Conservation (phyloP, 2,113 vertebrate genomes). For the Lampris incognitus region DNA sequence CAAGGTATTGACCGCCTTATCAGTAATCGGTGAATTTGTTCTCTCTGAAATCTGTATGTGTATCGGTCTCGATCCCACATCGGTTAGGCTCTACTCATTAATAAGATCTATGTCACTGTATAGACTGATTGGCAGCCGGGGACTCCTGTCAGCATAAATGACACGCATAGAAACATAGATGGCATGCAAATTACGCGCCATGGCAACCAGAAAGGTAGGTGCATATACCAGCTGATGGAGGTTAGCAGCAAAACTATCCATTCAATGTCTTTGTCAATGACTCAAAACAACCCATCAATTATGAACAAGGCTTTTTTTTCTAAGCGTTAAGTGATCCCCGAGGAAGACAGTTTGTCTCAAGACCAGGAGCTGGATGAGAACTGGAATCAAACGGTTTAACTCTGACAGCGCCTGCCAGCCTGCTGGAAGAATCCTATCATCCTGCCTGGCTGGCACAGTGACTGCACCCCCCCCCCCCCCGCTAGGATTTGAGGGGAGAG, state of each 20-base stretch:
- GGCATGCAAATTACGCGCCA: background rate
- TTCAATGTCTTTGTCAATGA: background rate
- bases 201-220: background rate
- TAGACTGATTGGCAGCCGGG: background rate
- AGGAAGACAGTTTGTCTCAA: conserved; percentile 4
- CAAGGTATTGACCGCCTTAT: too few species aligned
- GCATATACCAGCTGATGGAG: background rate
- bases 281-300: conserved; percentile 1
- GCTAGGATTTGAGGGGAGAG: background rate
- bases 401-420: background rate
- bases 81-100: too few species aligned
- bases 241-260: background rate
- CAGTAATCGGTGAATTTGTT: too few species aligned
- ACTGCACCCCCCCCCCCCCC: background rate
- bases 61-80: too few species aligned
- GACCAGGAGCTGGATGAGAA: background rate
- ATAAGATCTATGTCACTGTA: background rate
- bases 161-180: background rate
- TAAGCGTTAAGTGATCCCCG: background rate
- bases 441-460: background rate
- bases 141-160: background rate
- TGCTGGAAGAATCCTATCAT: background rate
- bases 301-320: conserved; percentile 1
- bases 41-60: too few species aligned
- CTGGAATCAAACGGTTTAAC: conserved; percentile 8